Conservation (phyloP, 2,113 vertebrate species). For the Acanthochromis polyacanthus region DNA sequence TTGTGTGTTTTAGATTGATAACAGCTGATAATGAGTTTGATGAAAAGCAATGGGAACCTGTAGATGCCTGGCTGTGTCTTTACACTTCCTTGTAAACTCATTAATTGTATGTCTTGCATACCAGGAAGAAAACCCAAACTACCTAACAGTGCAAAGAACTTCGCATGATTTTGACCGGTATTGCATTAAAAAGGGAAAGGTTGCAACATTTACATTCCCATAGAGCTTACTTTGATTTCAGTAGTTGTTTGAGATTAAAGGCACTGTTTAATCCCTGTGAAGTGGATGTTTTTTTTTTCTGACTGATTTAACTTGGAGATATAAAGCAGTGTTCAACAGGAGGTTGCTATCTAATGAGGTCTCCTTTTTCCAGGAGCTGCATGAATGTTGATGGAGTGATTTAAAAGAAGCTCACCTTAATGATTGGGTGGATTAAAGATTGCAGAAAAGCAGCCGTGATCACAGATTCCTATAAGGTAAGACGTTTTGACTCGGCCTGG, state of each 20-base stretch:
- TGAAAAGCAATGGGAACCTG: neutral
- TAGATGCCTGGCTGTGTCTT: neutral
- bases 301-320: neutral
- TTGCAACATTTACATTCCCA: conserved; percentile 15
- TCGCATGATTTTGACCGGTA: neutral
- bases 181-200: conserved; percentile 15
- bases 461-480: conserved; percentile 2
- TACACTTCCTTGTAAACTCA: neutral
- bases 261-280: neutral
- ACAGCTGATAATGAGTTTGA: neutral
- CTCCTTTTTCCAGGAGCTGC: neutral
- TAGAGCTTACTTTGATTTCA: conserved; percentile 1
- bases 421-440: conserved; percentile 12
- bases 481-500: neutral
- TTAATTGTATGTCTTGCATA: neutral
- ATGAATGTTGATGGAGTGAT: conserved; percentile 20
- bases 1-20: conserved; percentile 11
- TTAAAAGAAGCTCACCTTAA: conserved; percentile 11
- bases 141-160: neutral
- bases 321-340: neutral
- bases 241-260: conserved; percentile 1
- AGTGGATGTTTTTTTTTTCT: neutral
- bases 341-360: neutral
- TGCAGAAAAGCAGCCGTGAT: neutral
- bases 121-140: neutral